Base-by-base conservation (phyloP, 2,797 vertebrate genomes). In the Poecile montanus region DNA sequence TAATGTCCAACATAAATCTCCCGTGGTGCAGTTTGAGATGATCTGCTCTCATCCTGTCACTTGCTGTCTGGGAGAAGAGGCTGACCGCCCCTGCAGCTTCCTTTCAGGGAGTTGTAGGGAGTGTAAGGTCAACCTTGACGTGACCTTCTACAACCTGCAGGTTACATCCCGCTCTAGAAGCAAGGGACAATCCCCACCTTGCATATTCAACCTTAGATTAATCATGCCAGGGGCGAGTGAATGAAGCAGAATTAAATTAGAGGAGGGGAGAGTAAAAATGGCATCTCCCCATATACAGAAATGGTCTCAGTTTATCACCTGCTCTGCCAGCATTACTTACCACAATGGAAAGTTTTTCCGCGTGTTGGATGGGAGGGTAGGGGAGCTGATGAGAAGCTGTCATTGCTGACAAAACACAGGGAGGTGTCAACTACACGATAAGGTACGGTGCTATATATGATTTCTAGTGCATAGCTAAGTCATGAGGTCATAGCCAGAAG, bases 331-430 rank as follows among this genome's bases (percentile, higher is more conserved):
- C 42, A 6, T 44, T 51, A 29, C 25, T 66, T 93, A 63, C 60
- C 76, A n/a, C 27, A 22, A 42, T 22, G 70, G 73, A 45, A 92
- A 73, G 68, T 57, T 79, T 57, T 78, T 48, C 56, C 48, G 21
- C 44, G 7, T 3, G 2, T 23, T 18, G 53, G 30, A 25, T 78
- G 63, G 85, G 89, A 92, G 79, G 51, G n/a, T 51, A 6, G 79
- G 15, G 1, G 4, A 78, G 72, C 57, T 73, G 92, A 72, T 11
- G 63, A 66, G 84, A 84, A 93, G 67, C 78, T 79, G 56, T 58
- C 51, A 1, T 7, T 76, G 81, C 87, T 94, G 92, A 92, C 84
- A 93, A 76, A 93, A 92, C 77, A 27, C 62, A 93, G 94, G 94
- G 87, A 95, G 78, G 60, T 36, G 61, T 71, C 63, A 60, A 9